Percentiles rank a stretch among this genome's conserved stretches.
phyloP scores from a whole-genome alignment of 2,888 invertebrate species.

The Scaptomyza parva region DNA sequence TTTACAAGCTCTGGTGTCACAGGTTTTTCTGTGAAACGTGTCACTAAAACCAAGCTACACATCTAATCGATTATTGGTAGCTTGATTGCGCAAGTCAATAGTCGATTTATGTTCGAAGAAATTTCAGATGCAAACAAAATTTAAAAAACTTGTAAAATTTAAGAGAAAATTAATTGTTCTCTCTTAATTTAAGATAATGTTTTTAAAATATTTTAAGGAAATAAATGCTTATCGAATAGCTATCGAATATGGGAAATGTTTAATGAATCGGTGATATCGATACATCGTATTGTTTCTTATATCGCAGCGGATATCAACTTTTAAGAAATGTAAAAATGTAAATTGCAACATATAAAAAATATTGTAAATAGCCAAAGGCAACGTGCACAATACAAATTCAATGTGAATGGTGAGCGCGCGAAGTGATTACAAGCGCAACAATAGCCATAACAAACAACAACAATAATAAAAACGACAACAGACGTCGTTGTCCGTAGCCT shows the following conservation, averaged over 20 bases:
- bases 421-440: slow-evolving; percentile 55
- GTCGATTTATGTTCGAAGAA: not conserved
- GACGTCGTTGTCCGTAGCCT: slow-evolving; percentile 46
- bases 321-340: slow-evolving; percentile 74
- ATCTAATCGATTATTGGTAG: slow-evolving; percentile 25
- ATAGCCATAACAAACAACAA: slow-evolving; percentile 45
- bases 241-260: slow-evolving; percentile 28
- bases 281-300: slow-evolving; percentile 51
- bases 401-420: slow-evolving; percentile 64
- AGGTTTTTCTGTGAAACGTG: slow-evolving; percentile 21
- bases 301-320: slow-evolving; percentile 67
- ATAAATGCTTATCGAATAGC: slow-evolving; percentile 22
- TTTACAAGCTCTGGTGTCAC: not conserved
- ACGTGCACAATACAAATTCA: slow-evolving; percentile 48
- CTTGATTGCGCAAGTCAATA: slow-evolving; percentile 18
- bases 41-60: slow-evolving; percentile 1
- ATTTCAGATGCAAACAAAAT: not conserved
- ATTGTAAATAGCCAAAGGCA: slow-evolving; percentile 64
- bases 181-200: not conserved
- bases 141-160: not conserved
- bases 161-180: not conserved
- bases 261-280: slow-evolving; percentile 44
- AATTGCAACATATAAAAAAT: slow-evolving; percentile 57
- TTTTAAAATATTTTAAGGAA: slow-evolving; percentile 1
- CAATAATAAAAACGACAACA: slow-evolving; percentile 51